Conservation (phyloP, 2,888 invertebrate genomes). For the Thelaira solivaga region DNA sequence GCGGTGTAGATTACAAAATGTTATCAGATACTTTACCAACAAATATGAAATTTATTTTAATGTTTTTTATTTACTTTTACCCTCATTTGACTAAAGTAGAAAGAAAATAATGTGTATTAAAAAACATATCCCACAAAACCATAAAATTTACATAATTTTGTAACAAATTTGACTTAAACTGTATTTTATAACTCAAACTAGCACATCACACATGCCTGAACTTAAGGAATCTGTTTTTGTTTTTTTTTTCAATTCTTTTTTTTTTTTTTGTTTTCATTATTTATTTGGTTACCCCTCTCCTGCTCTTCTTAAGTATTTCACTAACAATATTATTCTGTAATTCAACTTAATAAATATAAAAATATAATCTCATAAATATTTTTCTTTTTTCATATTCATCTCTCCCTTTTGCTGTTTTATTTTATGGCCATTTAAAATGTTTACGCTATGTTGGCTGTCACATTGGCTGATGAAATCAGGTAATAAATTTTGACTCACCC, state of each 20-base stretch:
- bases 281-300: too few species aligned
- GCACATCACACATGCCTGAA: background rate
- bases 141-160: slow-evolving; percentile 46
- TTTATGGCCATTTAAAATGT: background rate
- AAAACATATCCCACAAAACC: background rate
- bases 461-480: slow-evolving; percentile 77
- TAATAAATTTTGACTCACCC: slow-evolving; percentile 93
- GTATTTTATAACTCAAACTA: slow-evolving; percentile 1
- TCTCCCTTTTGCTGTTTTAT: slow-evolving; percentile 19
- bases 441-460: slow-evolving; percentile 33
- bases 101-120: too few species aligned
- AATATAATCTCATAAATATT: slow-evolving; percentile 34
- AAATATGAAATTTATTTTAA: too few species aligned
- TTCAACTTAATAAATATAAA: slow-evolving; percentile 31
- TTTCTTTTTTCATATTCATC: slow-evolving; percentile 27
- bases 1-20: too few species aligned
- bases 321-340: slow-evolving; percentile 6
- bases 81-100: too few species aligned
- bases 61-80: too few species aligned
- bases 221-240: background rate
- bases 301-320: too few species aligned
- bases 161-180: slow-evolving; percentile 24
- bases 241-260: too few species aligned
- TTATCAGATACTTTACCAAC: too few species aligned
- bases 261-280: too few species aligned